Evolutionary conservation across 2,797 vertebrate genomes (phyloP).

Genomic region (Danionella dracula): DNA sequence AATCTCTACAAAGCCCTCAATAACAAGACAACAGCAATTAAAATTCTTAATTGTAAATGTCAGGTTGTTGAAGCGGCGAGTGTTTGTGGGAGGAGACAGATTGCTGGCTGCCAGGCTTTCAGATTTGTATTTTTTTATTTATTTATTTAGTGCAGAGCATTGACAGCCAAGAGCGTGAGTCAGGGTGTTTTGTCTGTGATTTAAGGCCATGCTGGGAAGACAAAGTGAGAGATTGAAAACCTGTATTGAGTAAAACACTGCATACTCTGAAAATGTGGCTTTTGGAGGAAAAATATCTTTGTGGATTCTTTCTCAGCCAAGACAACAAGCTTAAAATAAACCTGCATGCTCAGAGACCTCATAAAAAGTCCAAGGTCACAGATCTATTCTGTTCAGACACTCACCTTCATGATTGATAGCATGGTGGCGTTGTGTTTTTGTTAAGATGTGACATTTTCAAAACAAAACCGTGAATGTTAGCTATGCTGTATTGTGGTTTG

Average conservation of each 20-base stretch:
- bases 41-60: slow-evolving; percentile 43
- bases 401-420: no score
- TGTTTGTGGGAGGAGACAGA: slow-evolving; percentile 26
- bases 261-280: background rate
- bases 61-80: slow-evolving; percentile 28
- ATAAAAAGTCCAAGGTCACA: background rate
- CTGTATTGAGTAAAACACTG: slow-evolving; percentile 6
- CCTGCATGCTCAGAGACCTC: background rate
- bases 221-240: background rate
- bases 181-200: slow-evolving; percentile 14
- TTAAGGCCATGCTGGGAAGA: slow-evolving; percentile 3
- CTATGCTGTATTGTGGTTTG: background rate
- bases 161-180: slow-evolving; percentile 9
- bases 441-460: background rate
- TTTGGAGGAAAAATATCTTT: no score
- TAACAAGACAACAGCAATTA: slow-evolving; percentile 41
- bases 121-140: background rate
- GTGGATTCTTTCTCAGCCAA: background rate
- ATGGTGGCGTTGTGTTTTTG: background rate
- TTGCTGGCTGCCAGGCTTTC: slow-evolving; percentile 15
- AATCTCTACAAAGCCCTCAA: slow-evolving; percentile 36
- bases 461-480: background rate
- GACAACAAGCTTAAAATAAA: background rate
- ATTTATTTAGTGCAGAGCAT: background rate
- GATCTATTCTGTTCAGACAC: background rate